A percentile compares a stretch with the other conserved stretches of the same genome.
Evolutionary conservation across 2,888 invertebrate species (phyloP).

Genomic region (Platycnemis pennipes): DNA sequence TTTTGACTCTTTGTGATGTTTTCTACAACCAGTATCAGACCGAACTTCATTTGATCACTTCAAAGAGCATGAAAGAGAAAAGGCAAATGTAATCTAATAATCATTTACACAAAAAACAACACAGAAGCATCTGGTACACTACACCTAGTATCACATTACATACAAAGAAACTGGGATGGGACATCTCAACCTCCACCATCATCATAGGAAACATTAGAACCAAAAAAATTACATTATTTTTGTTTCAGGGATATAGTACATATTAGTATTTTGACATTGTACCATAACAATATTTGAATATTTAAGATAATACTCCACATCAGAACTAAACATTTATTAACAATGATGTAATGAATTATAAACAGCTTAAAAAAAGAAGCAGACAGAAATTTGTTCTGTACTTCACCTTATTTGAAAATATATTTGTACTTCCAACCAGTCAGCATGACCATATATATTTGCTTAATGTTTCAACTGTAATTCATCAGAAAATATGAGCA

Average conservation of each 20-base stretch:
- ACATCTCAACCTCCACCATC: background rate
- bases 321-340: background rate
- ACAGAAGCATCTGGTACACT: background rate
- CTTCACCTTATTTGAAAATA: background rate
- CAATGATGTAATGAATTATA: background rate
- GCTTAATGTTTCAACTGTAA: background rate
- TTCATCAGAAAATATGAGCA: background rate
- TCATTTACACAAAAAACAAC: background rate
- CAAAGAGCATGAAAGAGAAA: background rate
- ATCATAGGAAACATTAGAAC: background rate
- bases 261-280: too few species aligned
- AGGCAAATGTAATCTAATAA: background rate
- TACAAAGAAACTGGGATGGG: too few species aligned
- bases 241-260: too few species aligned
- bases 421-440: background rate
- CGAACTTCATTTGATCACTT: background rate
- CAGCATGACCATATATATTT: background rate
- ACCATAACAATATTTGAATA: too few species aligned
- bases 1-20: too few species aligned
- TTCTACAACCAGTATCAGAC: background rate
- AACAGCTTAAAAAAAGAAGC: background rate
- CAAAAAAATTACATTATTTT: too few species aligned
- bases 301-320: background rate
- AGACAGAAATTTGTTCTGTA: background rate
- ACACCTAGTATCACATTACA: background rate